Evolutionary conservation across 2,888 invertebrate species (phyloP), one percentile per base, ranked within the genome.

Genomic region (Chironomus tentans): DNA sequence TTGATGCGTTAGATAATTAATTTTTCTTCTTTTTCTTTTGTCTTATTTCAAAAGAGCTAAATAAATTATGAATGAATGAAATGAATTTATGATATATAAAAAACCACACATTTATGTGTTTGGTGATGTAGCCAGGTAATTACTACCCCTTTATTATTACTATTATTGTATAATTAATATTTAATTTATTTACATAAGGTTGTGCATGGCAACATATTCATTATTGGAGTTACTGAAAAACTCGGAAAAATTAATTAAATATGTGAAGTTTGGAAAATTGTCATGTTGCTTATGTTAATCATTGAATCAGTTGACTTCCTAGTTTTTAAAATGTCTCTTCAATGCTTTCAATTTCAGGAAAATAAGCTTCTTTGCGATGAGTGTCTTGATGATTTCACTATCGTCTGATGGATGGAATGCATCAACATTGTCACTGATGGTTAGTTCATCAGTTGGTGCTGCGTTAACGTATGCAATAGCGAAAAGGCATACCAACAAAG

Each of bases 401-500:
- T 74, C 74, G 22, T 74, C 74, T 13, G 74, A 21, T 65, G 74
- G 74, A 38, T 74, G 74, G 65, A 68, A 65, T 18, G 74, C 68
- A 21, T 74, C 74, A 21, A 74, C 74, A 46, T 46, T 62, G 12
- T 74, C 74, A 10, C 74, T 62, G 47, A 74, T 78, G 68, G 81
- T 80, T 61, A 82, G 78, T 76, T 82, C 82, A 77, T 83, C 83
- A 38, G 81, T 78, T 47, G 74, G 74, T n/a, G 68, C 68, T 5
- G 83, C 82, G 5, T 80, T 78, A 2, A 82, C 81, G 13, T 82
- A 75, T 46, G 80, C 81, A 71, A 81, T 78, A 70, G 81, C 79
- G 71, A 83, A 69, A 46, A 83, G 78, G 78, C 81, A 81, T 13
- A 82, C 77, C 72, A 82, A 80, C 76, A 83, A 77, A 38, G 81